Evolutionary conservation across 2,113 vertebrate genomes (phyloP).

Genomic region (Scopus umbretta): DNA sequence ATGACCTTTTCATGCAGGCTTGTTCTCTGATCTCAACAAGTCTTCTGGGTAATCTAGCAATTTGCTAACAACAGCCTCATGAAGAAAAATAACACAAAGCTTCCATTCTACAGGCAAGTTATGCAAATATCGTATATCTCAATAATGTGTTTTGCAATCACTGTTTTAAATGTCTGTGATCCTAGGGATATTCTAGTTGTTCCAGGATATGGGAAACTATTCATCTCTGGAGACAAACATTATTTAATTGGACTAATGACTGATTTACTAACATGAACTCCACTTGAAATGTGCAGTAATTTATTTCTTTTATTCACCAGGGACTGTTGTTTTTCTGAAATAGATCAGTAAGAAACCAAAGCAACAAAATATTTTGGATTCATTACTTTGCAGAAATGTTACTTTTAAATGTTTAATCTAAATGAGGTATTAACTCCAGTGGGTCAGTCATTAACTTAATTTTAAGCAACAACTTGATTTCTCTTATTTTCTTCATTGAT

Average conservation of each 20-base stretch:
- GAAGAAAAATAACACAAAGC: background rate
- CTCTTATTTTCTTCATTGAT: background rate
- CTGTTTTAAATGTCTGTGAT: background rate
- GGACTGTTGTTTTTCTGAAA: background rate
- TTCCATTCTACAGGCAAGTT: background rate
- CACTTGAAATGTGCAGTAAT: background rate
- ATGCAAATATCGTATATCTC: background rate
- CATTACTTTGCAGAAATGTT: background rate
- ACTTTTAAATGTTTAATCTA: background rate
- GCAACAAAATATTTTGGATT: background rate
- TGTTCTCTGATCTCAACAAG: slow-evolving; percentile 4
- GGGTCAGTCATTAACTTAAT: background rate
- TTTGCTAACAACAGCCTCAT: background rate
- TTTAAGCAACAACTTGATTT: background rate
- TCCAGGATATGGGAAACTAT: background rate
- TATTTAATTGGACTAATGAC: slow-evolving; percentile 3
- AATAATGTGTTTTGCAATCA: background rate
- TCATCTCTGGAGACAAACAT: background rate
- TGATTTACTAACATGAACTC: background rate
- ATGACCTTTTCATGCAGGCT: background rate
- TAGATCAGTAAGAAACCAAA: background rate
- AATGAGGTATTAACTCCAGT: background rate
- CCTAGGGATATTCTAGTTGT: background rate
- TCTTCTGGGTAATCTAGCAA: background rate
- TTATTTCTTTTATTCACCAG: background rate